Percentiles rank a stretch among this genome's conserved stretches.
These are phyloP conservation scores for Gouania willdenowi DNA, from an alignment of 2,797 vertebrate genomes.

Conservation along the genomic window DNA sequence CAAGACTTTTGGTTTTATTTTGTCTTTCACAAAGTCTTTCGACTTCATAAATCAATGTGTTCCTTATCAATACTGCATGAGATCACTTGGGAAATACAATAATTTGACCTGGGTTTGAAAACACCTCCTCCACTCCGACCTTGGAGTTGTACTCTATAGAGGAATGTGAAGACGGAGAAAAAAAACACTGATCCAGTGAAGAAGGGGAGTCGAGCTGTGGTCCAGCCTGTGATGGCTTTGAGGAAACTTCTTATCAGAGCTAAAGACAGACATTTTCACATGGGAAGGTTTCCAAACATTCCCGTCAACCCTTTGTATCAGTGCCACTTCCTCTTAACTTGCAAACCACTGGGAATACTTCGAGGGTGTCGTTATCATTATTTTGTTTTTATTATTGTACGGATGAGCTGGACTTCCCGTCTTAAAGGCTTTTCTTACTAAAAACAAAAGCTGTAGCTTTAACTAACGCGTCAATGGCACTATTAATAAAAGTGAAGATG, in stretches of 20 bases:
- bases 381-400: neutral
- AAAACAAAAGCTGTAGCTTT: constrained; percentile 8
- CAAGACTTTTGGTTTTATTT: no score
- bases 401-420: neutral
- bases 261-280: constrained; percentile 28
- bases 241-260: constrained; percentile 22
- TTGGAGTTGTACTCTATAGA: constrained; percentile 29
- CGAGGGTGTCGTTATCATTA: neutral
- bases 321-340: constrained; percentile 19
- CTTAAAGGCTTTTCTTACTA: neutral
- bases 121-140: constrained; percentile 32
- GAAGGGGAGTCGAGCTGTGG: constrained; percentile 28
- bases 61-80: neutral
- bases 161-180: constrained; percentile 26
- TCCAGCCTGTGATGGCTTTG: constrained; percentile 12
- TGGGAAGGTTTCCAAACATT: constrained; percentile 16
- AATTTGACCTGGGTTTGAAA: constrained; percentile 35
- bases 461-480: constrained; percentile 6
- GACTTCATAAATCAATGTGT: neutral
- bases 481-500: constrained; percentile 8
- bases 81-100: neutral
- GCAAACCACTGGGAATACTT: constrained; percentile 10
- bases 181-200: constrained; percentile 11
- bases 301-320: constrained; percentile 26
- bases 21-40: neutral